Conservation (phyloP, 2,113 vertebrate genomes). For the Melanerpes aurifrons region DNA sequence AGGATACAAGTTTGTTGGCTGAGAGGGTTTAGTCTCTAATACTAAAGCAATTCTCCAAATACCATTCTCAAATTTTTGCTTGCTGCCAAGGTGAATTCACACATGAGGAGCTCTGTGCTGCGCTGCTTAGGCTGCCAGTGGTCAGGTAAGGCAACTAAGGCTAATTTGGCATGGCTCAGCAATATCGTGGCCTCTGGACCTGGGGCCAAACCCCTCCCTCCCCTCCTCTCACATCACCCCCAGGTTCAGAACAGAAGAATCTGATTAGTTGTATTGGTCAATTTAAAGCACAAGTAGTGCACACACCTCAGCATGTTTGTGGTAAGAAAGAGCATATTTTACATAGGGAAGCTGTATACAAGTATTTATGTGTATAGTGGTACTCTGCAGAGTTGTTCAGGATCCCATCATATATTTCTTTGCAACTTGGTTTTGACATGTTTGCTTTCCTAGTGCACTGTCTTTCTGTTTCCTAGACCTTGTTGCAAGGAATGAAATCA, state of each 20-base stretch:
- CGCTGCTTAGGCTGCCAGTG: neutral
- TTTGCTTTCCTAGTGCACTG: neutral
- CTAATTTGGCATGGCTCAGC: accelerated
- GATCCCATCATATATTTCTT: neutral
- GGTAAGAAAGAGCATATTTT: neutral
- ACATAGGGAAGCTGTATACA: neutral
- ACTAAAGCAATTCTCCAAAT: neutral
- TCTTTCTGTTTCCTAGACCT: neutral
- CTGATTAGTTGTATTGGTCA: neutral
- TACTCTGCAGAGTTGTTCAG: neutral
- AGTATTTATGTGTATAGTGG: neutral
- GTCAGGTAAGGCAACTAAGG: too few species aligned
- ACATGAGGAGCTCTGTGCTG: neutral
- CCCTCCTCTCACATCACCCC: neutral
- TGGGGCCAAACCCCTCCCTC: neutral
- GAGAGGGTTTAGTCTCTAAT: neutral
- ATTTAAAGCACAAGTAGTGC: neutral
- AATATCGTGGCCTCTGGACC: neutral
- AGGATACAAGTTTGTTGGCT: neutral
- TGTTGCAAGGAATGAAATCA: neutral
- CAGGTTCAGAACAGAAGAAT: neutral
- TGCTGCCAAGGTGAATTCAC: neutral
- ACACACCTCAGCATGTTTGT: neutral
- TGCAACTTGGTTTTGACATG: neutral
- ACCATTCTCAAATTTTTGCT: neutral